Evolutionary conservation across 2,888 invertebrate genomes (phyloP).

Genomic region (Bursaphelenchus okinawaensis): DNA sequence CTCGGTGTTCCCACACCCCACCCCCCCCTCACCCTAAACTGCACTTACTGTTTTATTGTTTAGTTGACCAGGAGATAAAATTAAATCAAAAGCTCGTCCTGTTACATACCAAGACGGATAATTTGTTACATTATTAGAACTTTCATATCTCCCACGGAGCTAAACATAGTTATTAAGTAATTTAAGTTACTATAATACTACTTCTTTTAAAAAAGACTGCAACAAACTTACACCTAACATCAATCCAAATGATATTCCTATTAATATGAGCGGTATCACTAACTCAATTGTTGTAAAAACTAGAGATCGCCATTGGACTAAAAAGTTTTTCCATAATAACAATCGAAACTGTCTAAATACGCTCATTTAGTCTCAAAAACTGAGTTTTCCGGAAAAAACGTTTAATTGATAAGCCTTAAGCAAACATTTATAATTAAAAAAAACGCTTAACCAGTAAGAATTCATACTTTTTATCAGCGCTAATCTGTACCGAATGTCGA

Average conservation of each 20-base stretch:
- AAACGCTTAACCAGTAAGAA: no score
- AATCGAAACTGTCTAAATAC: slow-evolving; percentile 45
- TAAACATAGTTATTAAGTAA: slow-evolving; percentile 22
- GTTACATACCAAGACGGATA: slow-evolving; percentile 33
- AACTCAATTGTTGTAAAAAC: slow-evolving; percentile 45
- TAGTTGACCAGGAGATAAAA: slow-evolving; percentile 27
- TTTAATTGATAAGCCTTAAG: no score
- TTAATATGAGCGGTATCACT: slow-evolving; percentile 43
- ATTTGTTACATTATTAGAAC: not conserved
- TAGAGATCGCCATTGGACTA: slow-evolving; percentile 38
- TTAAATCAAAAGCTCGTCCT: slow-evolving; percentile 37
- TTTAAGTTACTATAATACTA: no score
- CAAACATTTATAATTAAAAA: no score
- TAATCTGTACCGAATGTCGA: no score
- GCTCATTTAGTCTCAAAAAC: no score
- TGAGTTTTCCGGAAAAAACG: no score
- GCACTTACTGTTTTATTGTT: not conserved
- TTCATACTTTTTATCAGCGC: no score
- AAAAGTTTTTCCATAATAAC: slow-evolving; percentile 49
- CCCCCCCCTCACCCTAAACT: no score
- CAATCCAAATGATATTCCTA: slow-evolving; percentile 43
- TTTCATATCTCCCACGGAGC: slow-evolving; percentile 38
- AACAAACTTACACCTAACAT: slow-evolving; percentile 47
- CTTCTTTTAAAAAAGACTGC: no score
- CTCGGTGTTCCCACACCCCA: no score